Percentiles rank a stretch among this genome's conserved stretches.
phyloP scores from a whole-genome alignment of 2,888 invertebrate species.

The Sialis fuliginosa region DNA sequence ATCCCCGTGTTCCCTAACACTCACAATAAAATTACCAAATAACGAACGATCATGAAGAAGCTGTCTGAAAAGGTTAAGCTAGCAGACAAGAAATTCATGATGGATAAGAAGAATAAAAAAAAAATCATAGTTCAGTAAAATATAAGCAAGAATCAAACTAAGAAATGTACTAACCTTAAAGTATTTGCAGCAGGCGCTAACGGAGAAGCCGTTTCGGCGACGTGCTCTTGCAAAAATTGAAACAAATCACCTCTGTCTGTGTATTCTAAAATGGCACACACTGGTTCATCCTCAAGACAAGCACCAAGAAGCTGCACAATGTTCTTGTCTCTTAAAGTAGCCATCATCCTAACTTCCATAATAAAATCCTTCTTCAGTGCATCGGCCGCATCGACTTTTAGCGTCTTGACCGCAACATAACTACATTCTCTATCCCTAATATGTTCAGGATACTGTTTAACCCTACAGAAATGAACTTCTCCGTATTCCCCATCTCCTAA shows the following conservation, averaged over 20 bases:
- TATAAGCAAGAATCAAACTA: background rate
- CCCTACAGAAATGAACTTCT: constrained; percentile 50
- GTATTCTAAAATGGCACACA: constrained; percentile 61
- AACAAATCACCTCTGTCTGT: constrained; percentile 64
- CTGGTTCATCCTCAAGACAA: constrained; percentile 52
- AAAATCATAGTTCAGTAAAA: too few relatives aligned
- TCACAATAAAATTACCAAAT: too few relatives aligned
- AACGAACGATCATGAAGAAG: too few relatives aligned
- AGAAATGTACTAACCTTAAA: constrained; percentile 40
- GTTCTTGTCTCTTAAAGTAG: constrained; percentile 50
- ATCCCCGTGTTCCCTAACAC: too few relatives aligned
- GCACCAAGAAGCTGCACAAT: constrained; percentile 56
- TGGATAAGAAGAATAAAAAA: too few relatives aligned
- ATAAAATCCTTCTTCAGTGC: constrained; percentile 49
- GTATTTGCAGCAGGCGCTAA: constrained; percentile 44
- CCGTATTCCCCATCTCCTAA: constrained; percentile 62
- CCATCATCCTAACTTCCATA: constrained; percentile 50
- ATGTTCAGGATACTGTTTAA: constrained; percentile 20
- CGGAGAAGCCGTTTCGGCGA: constrained; percentile 49
- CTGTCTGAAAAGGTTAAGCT: too few relatives aligned
- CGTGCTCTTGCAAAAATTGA: constrained; percentile 66
- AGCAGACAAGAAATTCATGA: too few relatives aligned
- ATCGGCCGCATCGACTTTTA: constrained; percentile 39
- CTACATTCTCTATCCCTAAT: constrained; percentile 21
- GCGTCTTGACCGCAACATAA: constrained; percentile 55